Percentiles rank a stretch among this genome's conserved stretches.
Evolutionary conservation across 37 sponge, comb jelly and placozoan genomes (phyloP).

Genomic region (Spongilla lacustris): DNA sequence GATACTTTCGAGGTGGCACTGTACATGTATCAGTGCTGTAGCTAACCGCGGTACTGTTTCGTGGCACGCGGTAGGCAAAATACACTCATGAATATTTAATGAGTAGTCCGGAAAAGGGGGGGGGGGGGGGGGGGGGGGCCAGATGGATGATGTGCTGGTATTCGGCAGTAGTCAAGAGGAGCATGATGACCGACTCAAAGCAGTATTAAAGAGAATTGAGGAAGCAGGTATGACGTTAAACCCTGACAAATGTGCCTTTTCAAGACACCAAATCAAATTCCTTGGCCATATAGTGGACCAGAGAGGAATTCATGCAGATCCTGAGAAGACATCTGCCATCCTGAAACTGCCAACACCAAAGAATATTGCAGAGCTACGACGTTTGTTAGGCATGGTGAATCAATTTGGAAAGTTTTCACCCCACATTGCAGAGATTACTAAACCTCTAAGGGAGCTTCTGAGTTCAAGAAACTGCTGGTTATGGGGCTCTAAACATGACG

Average conservation of each 20-base stretch:
- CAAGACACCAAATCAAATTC: not conserved
- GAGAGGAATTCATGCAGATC: not conserved
- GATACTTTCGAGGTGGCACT: too few species aligned
- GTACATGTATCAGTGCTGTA: too few species aligned
- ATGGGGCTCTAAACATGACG: not conserved
- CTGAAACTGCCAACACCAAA: not conserved
- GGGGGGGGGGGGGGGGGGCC: too few species aligned
- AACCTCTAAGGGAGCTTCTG: not conserved
- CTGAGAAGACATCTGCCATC: slow-evolving; percentile 7
- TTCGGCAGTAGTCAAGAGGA: slow-evolving; percentile 11
- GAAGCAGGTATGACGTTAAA: slow-evolving; percentile 2
- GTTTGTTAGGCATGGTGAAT: slow-evolving; percentile 17
- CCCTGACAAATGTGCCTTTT: slow-evolving; percentile 4
- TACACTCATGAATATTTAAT: too few species aligned
- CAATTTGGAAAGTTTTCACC: slow-evolving; percentile 10
- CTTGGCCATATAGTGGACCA: not conserved
- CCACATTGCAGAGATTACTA: not conserved
- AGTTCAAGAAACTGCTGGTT: slow-evolving; percentile 4
- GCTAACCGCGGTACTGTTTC: too few species aligned
- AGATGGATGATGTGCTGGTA: slow-evolving; percentile 52
- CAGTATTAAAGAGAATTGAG: not conserved
- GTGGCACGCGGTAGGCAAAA: too few species aligned
- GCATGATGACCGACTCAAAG: not conserved
- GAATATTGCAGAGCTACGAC: not conserved
- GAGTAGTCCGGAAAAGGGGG: too few species aligned